Conservation (phyloP, 2,113 vertebrate species). For the Lanius ludovicianus region DNA sequence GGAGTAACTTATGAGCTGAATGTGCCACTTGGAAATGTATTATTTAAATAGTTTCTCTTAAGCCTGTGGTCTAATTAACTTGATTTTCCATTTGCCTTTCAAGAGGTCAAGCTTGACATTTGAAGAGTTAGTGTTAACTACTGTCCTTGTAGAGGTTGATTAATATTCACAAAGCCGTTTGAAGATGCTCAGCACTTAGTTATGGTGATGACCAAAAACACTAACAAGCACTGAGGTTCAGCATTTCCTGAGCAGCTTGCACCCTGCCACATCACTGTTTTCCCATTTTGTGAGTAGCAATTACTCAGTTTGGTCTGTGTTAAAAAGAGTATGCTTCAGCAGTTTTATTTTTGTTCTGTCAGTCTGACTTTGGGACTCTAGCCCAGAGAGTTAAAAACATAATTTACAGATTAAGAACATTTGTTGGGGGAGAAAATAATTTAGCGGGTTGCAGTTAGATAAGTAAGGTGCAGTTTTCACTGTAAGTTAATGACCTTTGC, state of each 20-base stretch:
- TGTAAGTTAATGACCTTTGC: not conserved
- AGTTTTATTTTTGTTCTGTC: constrained; percentile 17
- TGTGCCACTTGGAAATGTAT: not conserved
- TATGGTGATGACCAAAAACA: not conserved
- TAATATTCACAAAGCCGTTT: not conserved
- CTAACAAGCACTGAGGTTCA: not conserved
- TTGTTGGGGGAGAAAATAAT: not conserved
- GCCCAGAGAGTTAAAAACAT: constrained; percentile 3
- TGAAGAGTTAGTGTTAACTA: not conserved
- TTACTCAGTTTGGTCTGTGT: not conserved
- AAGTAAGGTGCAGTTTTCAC: not conserved
- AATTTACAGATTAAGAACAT: constrained; percentile 4
- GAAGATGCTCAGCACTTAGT: not conserved
- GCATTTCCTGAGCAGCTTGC: not conserved
- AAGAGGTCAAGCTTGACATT: not conserved
- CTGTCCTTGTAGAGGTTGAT: not conserved
- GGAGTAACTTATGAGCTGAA: not conserved
- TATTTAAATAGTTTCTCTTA: not conserved
- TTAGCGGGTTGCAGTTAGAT: not conserved
- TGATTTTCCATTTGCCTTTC: not conserved
- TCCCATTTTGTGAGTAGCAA: not conserved
- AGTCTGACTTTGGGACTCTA: not conserved
- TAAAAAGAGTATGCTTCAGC: not conserved
- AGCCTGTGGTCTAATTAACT: not conserved
- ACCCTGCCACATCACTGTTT: not conserved